Conservation (phyloP, 2,797 vertebrate species). For the Pseudopleuronectes americanus region DNA sequence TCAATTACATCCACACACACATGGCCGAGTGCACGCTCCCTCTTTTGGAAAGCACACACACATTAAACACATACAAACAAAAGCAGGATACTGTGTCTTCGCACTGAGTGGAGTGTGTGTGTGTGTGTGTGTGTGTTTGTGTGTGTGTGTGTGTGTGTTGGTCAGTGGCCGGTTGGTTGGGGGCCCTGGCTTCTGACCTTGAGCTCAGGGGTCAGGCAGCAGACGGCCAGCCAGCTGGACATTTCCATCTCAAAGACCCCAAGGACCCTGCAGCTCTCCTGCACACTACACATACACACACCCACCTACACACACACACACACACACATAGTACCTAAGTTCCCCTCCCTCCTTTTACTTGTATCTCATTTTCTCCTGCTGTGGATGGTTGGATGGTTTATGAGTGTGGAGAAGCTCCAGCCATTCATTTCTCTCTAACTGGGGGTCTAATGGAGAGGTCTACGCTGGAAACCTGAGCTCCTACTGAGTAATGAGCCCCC, state of each 20-base stretch:
- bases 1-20: conserved; percentile 69
- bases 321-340: conserved; percentile 82
- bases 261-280: conserved; percentile 64
- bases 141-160: conserved; percentile 59
- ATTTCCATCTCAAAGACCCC: conserved; percentile 97
- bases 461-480: conserved; percentile 84
- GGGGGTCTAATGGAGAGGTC: conserved; percentile 85
- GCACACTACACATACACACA: conserved; percentile 23
- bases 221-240: conserved; percentile 98
- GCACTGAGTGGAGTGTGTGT: conserved; percentile 15
- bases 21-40: conserved; percentile 51
- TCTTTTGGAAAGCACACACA: conserved; percentile 43
- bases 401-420: conserved; percentile 79
- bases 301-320: conserved; percentile 32
- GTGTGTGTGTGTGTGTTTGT: conserved; percentile 41
- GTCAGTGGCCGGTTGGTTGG: conserved; percentile 72
- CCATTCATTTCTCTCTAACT: conserved; percentile 86
- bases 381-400: conserved; percentile 79
- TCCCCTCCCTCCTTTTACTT: conserved; percentile 89
- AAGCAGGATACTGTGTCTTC: not conserved
- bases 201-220: conserved; percentile 94
- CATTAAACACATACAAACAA: conserved; percentile 32
- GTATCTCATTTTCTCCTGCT: conserved; percentile 85
- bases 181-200: conserved; percentile 91
- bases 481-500: conserved; percentile 88